Percentiles rank a stretch among this genome's conserved stretches.
These are phyloP conservation scores for Cervus canadensis DNA, from an alignment of 2,113 vertebrate genomes.

Conservation along the genomic window DNA sequence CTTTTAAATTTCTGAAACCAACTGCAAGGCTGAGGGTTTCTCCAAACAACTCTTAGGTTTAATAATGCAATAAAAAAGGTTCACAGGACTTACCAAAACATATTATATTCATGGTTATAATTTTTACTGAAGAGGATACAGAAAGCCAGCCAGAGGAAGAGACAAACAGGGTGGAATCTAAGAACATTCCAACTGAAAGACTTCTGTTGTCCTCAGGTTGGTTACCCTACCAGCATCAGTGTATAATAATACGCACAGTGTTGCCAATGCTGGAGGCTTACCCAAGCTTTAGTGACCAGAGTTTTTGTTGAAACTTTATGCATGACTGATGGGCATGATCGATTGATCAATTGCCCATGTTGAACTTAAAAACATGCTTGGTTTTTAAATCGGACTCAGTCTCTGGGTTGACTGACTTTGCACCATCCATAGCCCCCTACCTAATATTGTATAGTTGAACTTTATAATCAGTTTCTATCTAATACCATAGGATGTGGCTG, in stretches of 20 bases:
- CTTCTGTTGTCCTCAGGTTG: background rate
- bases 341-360: background rate
- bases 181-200: background rate
- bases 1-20: background rate
- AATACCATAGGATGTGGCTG: background rate
- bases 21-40: background rate
- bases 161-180: background rate
- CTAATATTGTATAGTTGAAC: background rate
- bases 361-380: background rate
- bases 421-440: background rate
- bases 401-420: background rate
- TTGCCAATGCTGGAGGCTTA: background rate
- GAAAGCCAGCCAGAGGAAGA: background rate
- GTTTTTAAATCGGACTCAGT: background rate
- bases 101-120: background rate
- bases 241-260: background rate
- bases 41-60: background rate
- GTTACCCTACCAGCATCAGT: background rate
- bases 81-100: background rate
- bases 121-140: background rate
- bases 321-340: background rate
- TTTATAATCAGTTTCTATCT: background rate
- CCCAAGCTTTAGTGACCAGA: background rate
- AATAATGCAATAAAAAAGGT: background rate
- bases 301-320: background rate